Evolutionary conservation across 2,888 invertebrate species (phyloP), one percentile per base, ranked within the genome.

Genomic region (Eudemis profundana): DNA sequence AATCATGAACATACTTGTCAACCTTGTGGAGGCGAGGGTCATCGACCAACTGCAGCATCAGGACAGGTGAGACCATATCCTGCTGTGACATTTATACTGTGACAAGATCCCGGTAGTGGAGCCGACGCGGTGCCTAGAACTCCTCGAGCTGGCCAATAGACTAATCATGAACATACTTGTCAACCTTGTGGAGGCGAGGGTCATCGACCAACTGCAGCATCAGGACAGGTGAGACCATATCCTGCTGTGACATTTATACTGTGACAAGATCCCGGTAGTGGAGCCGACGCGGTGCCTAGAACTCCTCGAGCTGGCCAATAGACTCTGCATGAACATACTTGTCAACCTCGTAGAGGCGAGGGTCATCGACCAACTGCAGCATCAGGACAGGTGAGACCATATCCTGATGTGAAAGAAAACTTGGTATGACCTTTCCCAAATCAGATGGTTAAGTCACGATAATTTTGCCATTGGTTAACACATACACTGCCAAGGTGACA

Each of bases 81-180:
- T n/a, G n/a, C n/a, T n/a, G 1, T 56, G 5, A 5, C 0, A 19
- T 51, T 5, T 36, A 1, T 56, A 21, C 40, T 7, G 29, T 7
- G 7, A 27, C 5, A 46, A 36, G 17, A 15, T 49, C 1, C 27
- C 49, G 4, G 49, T 7, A 2, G n/a, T 36, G 76, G 95, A 95
- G 38, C 96, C 96, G 4, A 93, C 92, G 0, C 93, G 97, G 74
- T 98, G 97, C 84, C 90, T 98, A 56, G 97, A 97, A 80, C 93
- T 98, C 38, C 89, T 98, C 72, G 98, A 98, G 89, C 90, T 98
- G 72, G 98, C 98, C 49, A 98, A 98, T 85, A 93, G 98, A 63
- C 94, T 98, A 68, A 98, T 98, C 86, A 94, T 98, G 88, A 97
- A 96, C 60, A 94, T 98, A 46, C 93, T 98, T 67, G 95, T 98